Evolutionary conservation across 2,113 vertebrate species (phyloP).

Genomic region (Urocolius indicus): DNA sequence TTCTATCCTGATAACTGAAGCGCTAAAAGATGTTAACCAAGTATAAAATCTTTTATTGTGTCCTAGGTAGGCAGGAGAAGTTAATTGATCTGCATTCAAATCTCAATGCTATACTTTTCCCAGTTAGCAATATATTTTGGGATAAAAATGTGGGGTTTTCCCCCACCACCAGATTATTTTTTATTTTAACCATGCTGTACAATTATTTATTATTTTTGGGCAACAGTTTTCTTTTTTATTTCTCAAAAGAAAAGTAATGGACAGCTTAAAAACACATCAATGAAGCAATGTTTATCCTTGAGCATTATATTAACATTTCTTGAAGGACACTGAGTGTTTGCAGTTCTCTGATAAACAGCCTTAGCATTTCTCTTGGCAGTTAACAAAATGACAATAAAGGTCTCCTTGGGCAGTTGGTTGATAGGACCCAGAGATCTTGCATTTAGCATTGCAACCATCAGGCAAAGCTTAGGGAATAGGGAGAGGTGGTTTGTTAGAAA

Average conservation of each 20-base stretch:
- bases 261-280: slow-evolving; percentile 33
- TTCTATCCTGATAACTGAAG: neutral
- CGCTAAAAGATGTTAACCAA: neutral
- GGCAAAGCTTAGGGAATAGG: neutral
- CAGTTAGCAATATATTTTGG: neutral
- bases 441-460: neutral
- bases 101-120: neutral
- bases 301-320: slow-evolving; percentile 19
- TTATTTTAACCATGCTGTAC: neutral
- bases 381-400: slow-evolving; percentile 2
- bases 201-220: neutral
- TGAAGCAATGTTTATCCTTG: slow-evolving; percentile 17
- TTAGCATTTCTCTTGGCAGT: neutral
- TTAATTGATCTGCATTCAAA: neutral
- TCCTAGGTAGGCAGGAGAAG: neutral
- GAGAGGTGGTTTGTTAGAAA: neutral
- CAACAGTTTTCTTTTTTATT: neutral
- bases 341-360: slow-evolving; percentile 26
- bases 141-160: neutral
- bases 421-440: slow-evolving; percentile 14
- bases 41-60: neutral
- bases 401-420: neutral
- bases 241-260: neutral
- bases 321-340: slow-evolving; percentile 2
- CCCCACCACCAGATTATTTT: neutral